Percentiles rank a stretch among this genome's conserved stretches.
Conservation (phyloP, 1,140 invertebrate genomes). For the Lysiphlebus fabarum region DNA sequence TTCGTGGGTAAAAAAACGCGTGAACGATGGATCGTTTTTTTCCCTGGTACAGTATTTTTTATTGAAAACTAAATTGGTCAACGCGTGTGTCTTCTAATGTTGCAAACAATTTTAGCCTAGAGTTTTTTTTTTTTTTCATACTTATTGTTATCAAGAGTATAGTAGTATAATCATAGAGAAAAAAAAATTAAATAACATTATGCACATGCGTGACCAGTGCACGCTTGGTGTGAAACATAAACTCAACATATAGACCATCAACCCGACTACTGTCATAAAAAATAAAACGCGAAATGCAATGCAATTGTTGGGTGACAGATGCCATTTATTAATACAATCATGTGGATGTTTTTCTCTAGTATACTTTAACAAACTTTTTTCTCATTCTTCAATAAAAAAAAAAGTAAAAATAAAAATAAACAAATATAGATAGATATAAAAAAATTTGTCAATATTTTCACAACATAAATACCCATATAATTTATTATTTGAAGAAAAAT, state of each 20-base stretch:
- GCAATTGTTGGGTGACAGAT: slow-evolving; percentile 48
- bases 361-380: too few species aligned
- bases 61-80: slow-evolving; percentile 40
- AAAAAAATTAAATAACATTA: slow-evolving; percentile 23
- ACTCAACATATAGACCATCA: slow-evolving; percentile 37
- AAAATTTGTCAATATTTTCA: background rate
- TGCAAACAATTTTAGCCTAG: too few species aligned
- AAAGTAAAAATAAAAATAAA: too few species aligned
- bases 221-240: slow-evolving; percentile 51
- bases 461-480: background rate
- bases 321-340: slow-evolving; percentile 47
- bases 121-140: background rate
- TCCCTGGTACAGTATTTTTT: slow-evolving; percentile 24
- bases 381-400: too few species aligned
- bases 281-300: slow-evolving; percentile 50
- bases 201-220: slow-evolving; percentile 32
- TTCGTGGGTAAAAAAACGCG: slow-evolving; percentile 22
- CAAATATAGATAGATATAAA: background rate
- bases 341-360: slow-evolving; percentile 6
- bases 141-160: background rate
- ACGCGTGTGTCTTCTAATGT: slow-evolving; percentile 21
- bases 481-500: too few species aligned
- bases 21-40: slow-evolving; percentile 37
- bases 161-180: background rate
- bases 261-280: slow-evolving; percentile 33